Evolutionary conservation across 2,797 vertebrate species (phyloP), one percentile per base, ranked within the genome.

Genomic region (Alosa sapidissima): DNA sequence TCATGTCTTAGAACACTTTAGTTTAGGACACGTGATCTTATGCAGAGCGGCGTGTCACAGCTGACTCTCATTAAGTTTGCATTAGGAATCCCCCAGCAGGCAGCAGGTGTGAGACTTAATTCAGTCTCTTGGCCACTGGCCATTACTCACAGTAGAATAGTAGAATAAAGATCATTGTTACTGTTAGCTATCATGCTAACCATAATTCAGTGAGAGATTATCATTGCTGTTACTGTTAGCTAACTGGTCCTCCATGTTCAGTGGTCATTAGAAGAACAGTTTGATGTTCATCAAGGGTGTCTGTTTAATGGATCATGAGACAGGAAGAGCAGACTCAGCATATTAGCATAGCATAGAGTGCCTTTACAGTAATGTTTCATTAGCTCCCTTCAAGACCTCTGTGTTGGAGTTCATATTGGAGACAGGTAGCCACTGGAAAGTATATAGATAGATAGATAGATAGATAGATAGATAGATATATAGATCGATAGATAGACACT

Each of bases 51-150:
- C 9, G 19, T 47, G 72, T 2, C 72, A 21, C 19, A 6, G 21
- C 72, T 75, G 68, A 75, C 33, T 16, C 41, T 47, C 72, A 78
- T 78, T 45, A 78, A 78, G 36, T 47, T 78, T 78, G 14, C 36
- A 78, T 78, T 2, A 36, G 41, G 28, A 60, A 1, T 60, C 62
- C 28, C 62, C 65, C 33, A 41, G 24, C 65, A 14, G 55, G 55
- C 55, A n/a, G 3, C 19, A n/a, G 19, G 55, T n/a, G 19, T 24
- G 16, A 55, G 6, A 10, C 58, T n/a, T 58, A 21, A n/a, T 62
- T 62, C 58, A 24, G 58, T 2, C 58, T 24, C 21, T 24, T 62
- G 58, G 58, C 58, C n/a, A 24, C n/a, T 2, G 58, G 21, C 58
- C 58, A 62, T 62, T 51, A 51, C 6, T 51, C 49, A 51, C 49